Base-by-base conservation (phyloP, 2,888 invertebrate genomes). In the Idaea biselata region DNA sequence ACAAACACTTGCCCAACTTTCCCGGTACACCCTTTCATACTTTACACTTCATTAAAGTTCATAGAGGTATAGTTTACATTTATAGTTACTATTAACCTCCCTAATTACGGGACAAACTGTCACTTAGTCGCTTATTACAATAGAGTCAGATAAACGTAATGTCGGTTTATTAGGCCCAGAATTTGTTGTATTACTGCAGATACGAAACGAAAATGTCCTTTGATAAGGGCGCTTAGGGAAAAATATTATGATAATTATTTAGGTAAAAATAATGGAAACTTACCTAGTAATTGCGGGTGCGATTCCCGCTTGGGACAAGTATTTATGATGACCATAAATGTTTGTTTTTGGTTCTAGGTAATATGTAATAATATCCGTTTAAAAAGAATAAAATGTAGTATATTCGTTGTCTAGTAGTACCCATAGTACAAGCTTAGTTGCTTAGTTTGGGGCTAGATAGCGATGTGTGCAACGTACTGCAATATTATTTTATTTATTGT, bases 41-140 rank as follows among this genome's bases (percentile, higher is more conserved):
- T 31, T 58, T 33, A 60, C 56, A 56, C 62, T 58, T 56, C 53
- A 62, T 65, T 60, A 65, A 62, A 56, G 58, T 57, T 65, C 54
- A 62, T 65, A 65, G 64, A 60, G 62, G 64, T 62, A 66, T 60
- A 64, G 64, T 64, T 62, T 64, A 44, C 64, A 66, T 66, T 44
- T 44, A 44, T 44, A 44, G 44, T 44, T 7, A 66, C 60, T 56
- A 66, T 64, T 62, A 64, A 63, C 62, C 62, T 58, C 32, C 57
- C 62, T 66, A 66, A 66, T 66, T 66, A 62, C 60, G 44, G 55
- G 18, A 31, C 60, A 60, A 63, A 63, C 63, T 66, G 63, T 18
- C 56, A 7, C 18, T 56, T 56, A 16, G 56, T 18, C 56, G 17
- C 56, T 56, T 56, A 56, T 18, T 56, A 56, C 18, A 56, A 56